Conservation (phyloP, 2,888 invertebrate genomes). For the Scaptodrosophila latifasciaeformis region DNA sequence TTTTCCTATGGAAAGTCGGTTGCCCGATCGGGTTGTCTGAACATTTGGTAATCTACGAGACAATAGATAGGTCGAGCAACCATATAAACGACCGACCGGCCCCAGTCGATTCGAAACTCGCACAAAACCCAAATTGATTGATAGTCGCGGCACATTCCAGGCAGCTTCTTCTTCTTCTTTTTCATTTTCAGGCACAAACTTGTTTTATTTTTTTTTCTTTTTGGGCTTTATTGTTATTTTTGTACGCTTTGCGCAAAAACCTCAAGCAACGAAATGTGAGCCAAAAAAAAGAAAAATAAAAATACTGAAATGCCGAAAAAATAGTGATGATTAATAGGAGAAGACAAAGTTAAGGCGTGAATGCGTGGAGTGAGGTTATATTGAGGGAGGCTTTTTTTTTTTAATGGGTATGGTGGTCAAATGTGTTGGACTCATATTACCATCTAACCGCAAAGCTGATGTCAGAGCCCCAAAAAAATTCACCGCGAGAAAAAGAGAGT, state of each 20-base stretch:
- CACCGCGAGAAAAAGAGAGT: too few relatives aligned
- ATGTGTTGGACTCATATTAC: slow-evolving; percentile 20
- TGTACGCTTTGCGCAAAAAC: slow-evolving; percentile 45
- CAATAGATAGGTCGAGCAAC: too few relatives aligned
- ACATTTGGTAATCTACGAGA: slow-evolving; percentile 23
- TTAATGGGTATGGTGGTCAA: too few relatives aligned
- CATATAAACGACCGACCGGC: too few relatives aligned
- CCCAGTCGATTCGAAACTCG: slow-evolving; percentile 16
- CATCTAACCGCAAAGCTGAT: slow-evolving; percentile 29
- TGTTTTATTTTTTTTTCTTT: slow-evolving; percentile 37
- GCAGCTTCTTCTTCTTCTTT: slow-evolving; percentile 21
- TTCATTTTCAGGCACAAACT: slow-evolving; percentile 40
- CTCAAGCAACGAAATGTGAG: slow-evolving; percentile 42
- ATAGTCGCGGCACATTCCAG: slow-evolving; percentile 68
- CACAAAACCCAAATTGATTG: slow-evolving; percentile 45
- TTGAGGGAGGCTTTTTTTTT: too few relatives aligned
- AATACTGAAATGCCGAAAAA: slow-evolving; percentile 1
- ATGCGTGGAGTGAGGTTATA: slow-evolving; percentile 26
- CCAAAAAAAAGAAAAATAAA: slow-evolving; percentile 14
- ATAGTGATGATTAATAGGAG: slow-evolving; percentile 57
- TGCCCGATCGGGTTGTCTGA: slow-evolving; percentile 15
- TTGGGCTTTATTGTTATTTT: slow-evolving; percentile 15
- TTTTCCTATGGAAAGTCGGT: slow-evolving; percentile 62
- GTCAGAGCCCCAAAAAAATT: slow-evolving; percentile 7
- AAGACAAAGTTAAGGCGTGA: slow-evolving; percentile 32